Percentiles rank a stretch among this genome's conserved stretches.
These are phyloP conservation scores for Oxyura jamaicensis DNA, from an alignment of 2,113 vertebrate species.

Conservation along the genomic window DNA sequence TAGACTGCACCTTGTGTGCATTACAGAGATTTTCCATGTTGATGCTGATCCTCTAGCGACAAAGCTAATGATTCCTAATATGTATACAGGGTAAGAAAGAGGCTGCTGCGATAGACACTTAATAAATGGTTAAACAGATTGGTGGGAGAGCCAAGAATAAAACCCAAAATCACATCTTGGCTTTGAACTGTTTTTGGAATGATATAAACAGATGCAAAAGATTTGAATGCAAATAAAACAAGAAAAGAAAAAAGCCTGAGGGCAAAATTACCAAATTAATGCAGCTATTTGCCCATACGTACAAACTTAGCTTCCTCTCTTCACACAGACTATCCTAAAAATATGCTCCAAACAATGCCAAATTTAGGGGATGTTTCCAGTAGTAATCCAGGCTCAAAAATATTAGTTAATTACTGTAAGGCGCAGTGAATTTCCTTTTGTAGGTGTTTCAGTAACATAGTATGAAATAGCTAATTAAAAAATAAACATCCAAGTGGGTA, in stretches of 20 bases:
- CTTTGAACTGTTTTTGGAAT: not conserved
- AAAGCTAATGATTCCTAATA: slow-evolving; percentile 51
- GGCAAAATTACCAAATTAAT: not conserved
- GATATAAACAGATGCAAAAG: not conserved
- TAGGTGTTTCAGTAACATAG: not conserved
- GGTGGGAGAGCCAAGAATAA: not conserved
- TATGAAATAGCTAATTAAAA: not conserved
- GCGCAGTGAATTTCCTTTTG: not conserved
- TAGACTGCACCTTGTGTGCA: slow-evolving; percentile 41
- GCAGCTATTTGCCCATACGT: not conserved
- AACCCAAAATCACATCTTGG: not conserved
- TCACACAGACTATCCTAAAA: not conserved
- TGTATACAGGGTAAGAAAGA: not conserved
- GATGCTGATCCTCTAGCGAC: slow-evolving; percentile 24
- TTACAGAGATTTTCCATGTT: slow-evolving; percentile 42
- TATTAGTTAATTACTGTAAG: not conserved
- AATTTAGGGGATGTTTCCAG: not conserved
- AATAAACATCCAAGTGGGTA: not conserved
- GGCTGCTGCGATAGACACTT: slow-evolving; percentile 37
- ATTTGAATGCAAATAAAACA: not conserved
- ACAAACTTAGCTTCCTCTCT: not conserved
- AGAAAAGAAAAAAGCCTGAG: not conserved
- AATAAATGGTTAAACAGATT: slow-evolving; percentile 58
- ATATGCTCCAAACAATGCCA: not conserved
- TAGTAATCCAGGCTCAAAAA: not conserved